These are phyloP conservation scores for Ernsta delagoae DNA, from an alignment of 2,888 invertebrate species.

Conservation along the genomic window DNA sequence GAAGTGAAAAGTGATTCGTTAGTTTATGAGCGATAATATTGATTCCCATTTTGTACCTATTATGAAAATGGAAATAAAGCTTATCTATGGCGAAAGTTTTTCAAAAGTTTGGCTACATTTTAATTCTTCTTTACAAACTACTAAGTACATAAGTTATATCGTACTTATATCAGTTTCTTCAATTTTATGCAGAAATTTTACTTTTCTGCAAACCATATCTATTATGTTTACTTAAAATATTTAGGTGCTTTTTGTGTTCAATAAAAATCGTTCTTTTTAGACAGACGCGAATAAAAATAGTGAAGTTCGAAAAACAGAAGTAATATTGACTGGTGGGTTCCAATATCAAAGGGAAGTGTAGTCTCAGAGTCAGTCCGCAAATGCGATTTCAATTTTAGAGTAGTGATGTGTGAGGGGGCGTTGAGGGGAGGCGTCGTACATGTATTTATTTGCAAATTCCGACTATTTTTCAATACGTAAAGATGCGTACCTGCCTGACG, in stretches of 20 bases:
- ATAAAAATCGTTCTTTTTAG: slow-evolving; percentile 5
- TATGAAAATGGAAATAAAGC: not conserved
- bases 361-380: slow-evolving; percentile 62
- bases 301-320: slow-evolving; percentile 24
- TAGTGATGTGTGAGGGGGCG: slow-evolving; percentile 67
- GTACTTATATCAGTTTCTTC: not conserved
- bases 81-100: not conserved
- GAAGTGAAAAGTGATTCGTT: slow-evolving; percentile 25
- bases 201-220: not conserved
- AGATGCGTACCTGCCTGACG: slow-evolving; percentile 78
- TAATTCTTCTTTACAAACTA: too few relatives aligned
- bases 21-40: slow-evolving; percentile 5
- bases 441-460: slow-evolving; percentile 80
- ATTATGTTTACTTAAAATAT: not conserved
- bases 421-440: slow-evolving; percentile 62
- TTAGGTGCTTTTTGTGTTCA: not conserved
- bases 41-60: slow-evolving; percentile 8
- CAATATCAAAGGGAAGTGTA: slow-evolving; percentile 62
- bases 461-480: slow-evolving; percentile 83
- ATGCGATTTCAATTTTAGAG: slow-evolving; percentile 80
- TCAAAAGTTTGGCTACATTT: not conserved
- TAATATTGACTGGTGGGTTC: slow-evolving; percentile 40
- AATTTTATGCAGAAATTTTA: not conserved
- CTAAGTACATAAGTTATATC: too few relatives aligned
- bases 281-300: slow-evolving; percentile 27